Percentiles rank a stretch among this genome's conserved stretches.
phyloP scores from a whole-genome alignment of 2,797 vertebrate genomes.

The Natrix natrix region DNA sequence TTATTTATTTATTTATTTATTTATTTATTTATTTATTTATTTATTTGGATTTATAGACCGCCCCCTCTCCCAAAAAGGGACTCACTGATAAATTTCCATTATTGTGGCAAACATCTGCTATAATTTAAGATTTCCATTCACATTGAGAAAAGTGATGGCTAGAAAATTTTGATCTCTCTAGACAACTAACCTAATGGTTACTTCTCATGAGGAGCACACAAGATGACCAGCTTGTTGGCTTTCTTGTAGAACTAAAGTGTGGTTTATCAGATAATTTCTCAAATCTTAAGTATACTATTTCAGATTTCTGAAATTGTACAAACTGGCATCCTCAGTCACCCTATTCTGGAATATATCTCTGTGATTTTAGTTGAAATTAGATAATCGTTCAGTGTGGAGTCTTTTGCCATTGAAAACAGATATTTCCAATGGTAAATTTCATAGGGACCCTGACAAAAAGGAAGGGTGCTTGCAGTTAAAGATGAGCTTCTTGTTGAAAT shows the following conservation, averaged over 20 bases:
- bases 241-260: not conserved
- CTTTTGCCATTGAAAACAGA: not conserved
- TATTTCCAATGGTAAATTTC: not conserved
- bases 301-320: not conserved
- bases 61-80: too few relatives aligned
- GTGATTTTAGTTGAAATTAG: not conserved
- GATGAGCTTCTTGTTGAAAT: not conserved
- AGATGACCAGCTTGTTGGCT: not conserved
- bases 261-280: not conserved
- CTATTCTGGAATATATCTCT: not conserved
- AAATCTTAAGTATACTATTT: not conserved
- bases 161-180: not conserved
- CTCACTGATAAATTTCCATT: not conserved
- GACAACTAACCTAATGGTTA: not conserved
- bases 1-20: too few relatives aligned
- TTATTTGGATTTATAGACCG: too few relatives aligned
- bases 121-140: not conserved
- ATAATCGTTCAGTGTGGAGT: not conserved
- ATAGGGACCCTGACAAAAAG: not conserved
- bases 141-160: not conserved
- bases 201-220: not conserved
- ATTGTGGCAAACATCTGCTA: not conserved
- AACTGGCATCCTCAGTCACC: not conserved
- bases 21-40: too few relatives aligned
- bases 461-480: not conserved